Evolutionary conservation across 2,888 invertebrate species (phyloP), one percentile per base, ranked within the genome.

Genomic region (Monoplex corrugatus): DNA sequence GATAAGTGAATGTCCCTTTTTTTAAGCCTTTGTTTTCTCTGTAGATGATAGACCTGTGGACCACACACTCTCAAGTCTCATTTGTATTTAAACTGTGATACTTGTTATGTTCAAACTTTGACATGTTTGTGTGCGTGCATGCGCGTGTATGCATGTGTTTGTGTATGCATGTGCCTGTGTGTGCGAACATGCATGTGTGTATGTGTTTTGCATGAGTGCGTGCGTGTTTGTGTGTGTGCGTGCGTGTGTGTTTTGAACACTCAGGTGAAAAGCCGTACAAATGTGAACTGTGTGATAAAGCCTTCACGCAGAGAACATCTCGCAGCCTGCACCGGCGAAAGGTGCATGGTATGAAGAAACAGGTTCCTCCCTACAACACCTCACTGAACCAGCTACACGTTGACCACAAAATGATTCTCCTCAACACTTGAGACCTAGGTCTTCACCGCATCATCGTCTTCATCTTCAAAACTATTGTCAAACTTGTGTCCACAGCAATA

Each of bases 281-380:
- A 23, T 87, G 87, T 23, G 80, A 78, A 6, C 35, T 57, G 80
- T 87, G 87, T n/a, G 57, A 38, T 40, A 57, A 57, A 13, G 57
- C 80, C 57, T 87, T 80, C 87, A 57, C 87, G 19, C 87, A 87
- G 80, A 44, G 87, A 80, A 50, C 44, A 16, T 75, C 75, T 13
- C 57, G 72, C 38, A 87, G 87, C 57, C 35, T 87, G 8, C 87
- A 87, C 80, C 80, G 87, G 35, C 19, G 87, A 19, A 87, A 87
- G 80, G 40, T 75, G 32, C 87, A 87, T 19, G 87, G 87, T 6
- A 23, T 50, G 44, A 45, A 35, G 28, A 87, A 87, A n/a, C 68
- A 86, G 72, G 72, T 43, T 43, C n/a, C 43, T 1, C 40, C 78
- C 28, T 8, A 28, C 43, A 80, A 10, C 78, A 23, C n/a, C n/a